A percentile compares a stretch with the other conserved stretches of the same genome.
phyloP scores from a whole-genome alignment of 2,113 vertebrate species.

The Crotophaga sulcirostris region DNA sequence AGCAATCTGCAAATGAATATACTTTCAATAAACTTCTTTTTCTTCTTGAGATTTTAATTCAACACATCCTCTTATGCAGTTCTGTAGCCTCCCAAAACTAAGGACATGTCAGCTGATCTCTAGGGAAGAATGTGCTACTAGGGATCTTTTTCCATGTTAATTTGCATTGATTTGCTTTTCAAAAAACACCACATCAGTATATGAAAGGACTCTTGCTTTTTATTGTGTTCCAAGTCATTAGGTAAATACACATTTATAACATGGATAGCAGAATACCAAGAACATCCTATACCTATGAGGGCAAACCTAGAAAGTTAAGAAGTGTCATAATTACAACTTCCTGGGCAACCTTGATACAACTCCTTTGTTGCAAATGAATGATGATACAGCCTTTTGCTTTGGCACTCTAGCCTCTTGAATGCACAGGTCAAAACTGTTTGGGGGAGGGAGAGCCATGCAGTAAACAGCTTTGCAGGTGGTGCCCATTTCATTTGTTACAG shows the following conservation, averaged over 20 bases:
- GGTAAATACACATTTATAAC: background rate
- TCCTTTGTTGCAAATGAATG: background rate
- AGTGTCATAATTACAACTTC: background rate
- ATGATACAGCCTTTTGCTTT: background rate
- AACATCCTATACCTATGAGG: background rate
- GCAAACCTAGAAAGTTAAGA: background rate
- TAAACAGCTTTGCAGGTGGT: background rate
- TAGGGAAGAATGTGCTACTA: background rate
- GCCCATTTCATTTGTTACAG: background rate
- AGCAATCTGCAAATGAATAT: background rate
- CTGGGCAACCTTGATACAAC: background rate
- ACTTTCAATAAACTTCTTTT: background rate
- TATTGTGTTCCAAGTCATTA: background rate
- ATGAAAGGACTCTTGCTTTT: background rate
- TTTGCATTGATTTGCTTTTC: background rate
- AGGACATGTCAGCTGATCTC: background rate
- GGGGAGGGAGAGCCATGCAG: background rate
- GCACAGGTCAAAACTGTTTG: background rate
- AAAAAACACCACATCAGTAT: background rate
- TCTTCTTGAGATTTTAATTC: background rate
- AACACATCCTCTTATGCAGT: background rate
- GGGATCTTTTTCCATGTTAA: background rate
- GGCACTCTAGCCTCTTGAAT: background rate
- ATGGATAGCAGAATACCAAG: background rate
- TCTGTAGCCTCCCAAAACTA: background rate